Base-by-base conservation (phyloP, 2,113 vertebrate species). In the Epinephelus cyanopodus region DNA sequence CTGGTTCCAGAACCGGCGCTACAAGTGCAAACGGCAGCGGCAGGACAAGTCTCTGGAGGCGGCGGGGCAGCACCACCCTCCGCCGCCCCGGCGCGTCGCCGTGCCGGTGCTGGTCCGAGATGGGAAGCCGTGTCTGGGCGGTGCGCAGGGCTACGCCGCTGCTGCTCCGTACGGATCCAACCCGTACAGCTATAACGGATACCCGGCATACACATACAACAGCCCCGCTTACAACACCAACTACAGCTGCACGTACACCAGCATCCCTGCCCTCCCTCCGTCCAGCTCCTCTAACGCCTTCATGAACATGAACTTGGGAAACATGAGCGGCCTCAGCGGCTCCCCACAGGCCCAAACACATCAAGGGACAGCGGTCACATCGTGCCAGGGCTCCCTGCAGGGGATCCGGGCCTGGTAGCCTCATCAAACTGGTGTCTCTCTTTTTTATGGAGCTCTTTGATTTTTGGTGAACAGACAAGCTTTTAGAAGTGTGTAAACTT, bases 1-100 rank as follows among this genome's bases (percentile, higher is more conserved):
- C 95, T 99, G 97, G 97, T 98, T 98, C 93, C 97, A 98, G 92
- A 99, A 98, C 90, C 96, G 97, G 87, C 96, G 97, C 93, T 99
- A 99, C 95, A 99, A 99, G 93, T 98, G 97, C 95, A 99, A 99
- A 82, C 93, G 97, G 76, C 97, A 98, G 93, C 96, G 97, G 58
- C 97, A 98, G 95, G 97, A 98, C 95, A 97, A 97, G 89, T 96
- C 96, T 4, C 93, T 97, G 93, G 97, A 98, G 91, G 93, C 96
- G 88, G 96, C 96, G 15, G 95, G 93, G 47, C 92, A 91, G 72
- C 93, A 96, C 29, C 96, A 95, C 8, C 95, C 95, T 5, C 96
- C 95, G 2, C 97, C 97, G 6, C 97, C 97, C 0, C 95, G 97
- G 56, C 94, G 97, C 21, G 97, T 98, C 81, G 97, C 97, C 0